Percentiles rank a stretch among this genome's conserved stretches.
Conservation (phyloP, 2,113 vertebrate species). For the Hemiprocne comata region DNA sequence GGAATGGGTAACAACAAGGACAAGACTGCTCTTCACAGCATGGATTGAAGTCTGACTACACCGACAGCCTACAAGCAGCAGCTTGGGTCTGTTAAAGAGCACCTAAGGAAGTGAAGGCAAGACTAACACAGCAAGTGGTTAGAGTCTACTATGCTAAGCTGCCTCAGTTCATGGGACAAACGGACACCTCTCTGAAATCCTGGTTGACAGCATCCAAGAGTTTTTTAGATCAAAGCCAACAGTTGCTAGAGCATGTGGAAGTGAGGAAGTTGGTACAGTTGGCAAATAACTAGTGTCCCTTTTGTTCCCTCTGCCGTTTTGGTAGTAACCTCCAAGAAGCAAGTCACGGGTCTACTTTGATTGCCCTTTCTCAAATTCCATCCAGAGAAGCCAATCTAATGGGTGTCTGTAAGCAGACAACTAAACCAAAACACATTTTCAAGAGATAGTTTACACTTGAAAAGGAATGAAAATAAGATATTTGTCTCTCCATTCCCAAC, state of each 20-base stretch:
- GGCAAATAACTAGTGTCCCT: background rate
- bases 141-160: background rate
- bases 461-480: background rate
- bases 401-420: background rate
- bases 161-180: background rate
- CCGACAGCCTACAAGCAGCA: background rate
- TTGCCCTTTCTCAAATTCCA: constrained; percentile 10
- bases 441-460: constrained; percentile 8
- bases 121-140: background rate
- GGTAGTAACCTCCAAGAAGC: background rate
- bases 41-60: background rate
- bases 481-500: background rate
- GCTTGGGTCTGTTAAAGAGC: background rate
- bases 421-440: constrained; percentile 40
- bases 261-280: background rate
- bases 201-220: background rate
- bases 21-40: background rate
- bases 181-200: background rate
- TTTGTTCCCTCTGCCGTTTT: constrained; percentile 2
- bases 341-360: background rate
- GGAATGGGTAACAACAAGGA: background rate
- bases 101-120: background rate
- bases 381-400: background rate
- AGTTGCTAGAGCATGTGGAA: background rate
- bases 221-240: background rate